Evolutionary conservation across 2,113 vertebrate species (phyloP).

Genomic region (Chionodraco myersi): DNA sequence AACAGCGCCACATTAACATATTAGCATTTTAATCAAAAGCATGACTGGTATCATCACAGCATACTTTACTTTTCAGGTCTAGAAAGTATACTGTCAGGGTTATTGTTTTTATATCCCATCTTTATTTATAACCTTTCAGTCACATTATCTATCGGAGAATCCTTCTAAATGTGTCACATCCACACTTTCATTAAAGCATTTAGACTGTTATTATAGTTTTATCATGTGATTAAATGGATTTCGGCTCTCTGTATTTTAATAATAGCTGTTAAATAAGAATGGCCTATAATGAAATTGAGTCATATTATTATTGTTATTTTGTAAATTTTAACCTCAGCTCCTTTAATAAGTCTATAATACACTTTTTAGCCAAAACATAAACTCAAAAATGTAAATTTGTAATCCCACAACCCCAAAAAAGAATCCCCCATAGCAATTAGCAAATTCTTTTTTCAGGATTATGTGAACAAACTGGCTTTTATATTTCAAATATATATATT

Average conservation of each 20-base stretch:
- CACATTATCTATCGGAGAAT: constrained; percentile 37
- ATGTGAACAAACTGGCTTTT: no score
- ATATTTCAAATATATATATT: no score
- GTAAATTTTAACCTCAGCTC: no score
- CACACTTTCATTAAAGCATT: constrained; percentile 62
- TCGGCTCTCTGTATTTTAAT: constrained; percentile 66
- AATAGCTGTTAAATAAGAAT: constrained; percentile 56
- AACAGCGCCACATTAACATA: constrained; percentile 79
- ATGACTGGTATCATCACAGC: constrained; percentile 37
- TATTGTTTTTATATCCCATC: neutral
- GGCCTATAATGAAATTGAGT: constrained; percentile 50
- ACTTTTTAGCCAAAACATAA: no score
- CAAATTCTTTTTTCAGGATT: no score
- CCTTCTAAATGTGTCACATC: constrained; percentile 58
- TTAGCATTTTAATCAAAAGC: constrained; percentile 79
- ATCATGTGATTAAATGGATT: constrained; percentile 67
- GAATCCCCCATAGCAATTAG: no score
- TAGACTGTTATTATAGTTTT: constrained; percentile 65
- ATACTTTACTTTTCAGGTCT: constrained; percentile 59
- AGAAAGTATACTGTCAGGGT: constrained; percentile 4
- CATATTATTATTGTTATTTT: constrained; percentile 9
- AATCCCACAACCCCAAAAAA: no score
- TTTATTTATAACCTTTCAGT: constrained; percentile 23
- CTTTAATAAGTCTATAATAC: no score
- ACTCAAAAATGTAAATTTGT: no score